phyloP scores from a whole-genome alignment of 2,888 invertebrate species.

The Sepiola atlantica region DNA sequence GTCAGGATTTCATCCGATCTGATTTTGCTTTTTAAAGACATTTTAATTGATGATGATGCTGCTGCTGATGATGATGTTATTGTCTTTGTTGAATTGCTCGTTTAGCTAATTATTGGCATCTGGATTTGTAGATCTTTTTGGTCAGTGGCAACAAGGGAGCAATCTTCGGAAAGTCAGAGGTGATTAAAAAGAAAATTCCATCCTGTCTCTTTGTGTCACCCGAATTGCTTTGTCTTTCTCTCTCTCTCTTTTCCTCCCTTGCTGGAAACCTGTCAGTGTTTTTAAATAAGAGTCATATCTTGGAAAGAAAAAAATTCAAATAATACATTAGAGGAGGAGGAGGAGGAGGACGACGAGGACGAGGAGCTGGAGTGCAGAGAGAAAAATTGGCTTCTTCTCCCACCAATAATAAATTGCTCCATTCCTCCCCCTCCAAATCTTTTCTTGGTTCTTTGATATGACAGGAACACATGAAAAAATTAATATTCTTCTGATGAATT shows the following conservation, averaged over 20 bases:
- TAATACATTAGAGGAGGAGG: neutral
- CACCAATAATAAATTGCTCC: neutral
- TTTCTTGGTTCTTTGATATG: neutral
- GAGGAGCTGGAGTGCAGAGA: neutral
- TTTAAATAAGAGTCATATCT: neutral
- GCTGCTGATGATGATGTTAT: neutral
- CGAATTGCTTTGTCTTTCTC: neutral
- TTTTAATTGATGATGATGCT: neutral
- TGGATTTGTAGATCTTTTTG: slow-evolving; percentile 2
- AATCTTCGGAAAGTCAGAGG: slow-evolving; percentile 20
- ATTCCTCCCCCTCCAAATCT: neutral
- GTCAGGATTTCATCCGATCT: neutral
- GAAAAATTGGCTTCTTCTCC: neutral
- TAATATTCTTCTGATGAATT: no score
- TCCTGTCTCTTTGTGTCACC: neutral
- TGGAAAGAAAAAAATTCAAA: neutral
- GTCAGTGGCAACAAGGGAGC: neutral
- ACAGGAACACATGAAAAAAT: no score
- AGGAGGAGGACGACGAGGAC: neutral
- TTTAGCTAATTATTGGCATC: neutral
- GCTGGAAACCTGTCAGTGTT: neutral
- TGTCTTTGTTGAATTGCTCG: neutral
- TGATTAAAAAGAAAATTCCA: neutral
- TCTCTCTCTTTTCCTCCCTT: no score
- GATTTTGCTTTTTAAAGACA: neutral